Conservation (phyloP, 2,797 vertebrate species). For the Dermochelys coriacea region DNA sequence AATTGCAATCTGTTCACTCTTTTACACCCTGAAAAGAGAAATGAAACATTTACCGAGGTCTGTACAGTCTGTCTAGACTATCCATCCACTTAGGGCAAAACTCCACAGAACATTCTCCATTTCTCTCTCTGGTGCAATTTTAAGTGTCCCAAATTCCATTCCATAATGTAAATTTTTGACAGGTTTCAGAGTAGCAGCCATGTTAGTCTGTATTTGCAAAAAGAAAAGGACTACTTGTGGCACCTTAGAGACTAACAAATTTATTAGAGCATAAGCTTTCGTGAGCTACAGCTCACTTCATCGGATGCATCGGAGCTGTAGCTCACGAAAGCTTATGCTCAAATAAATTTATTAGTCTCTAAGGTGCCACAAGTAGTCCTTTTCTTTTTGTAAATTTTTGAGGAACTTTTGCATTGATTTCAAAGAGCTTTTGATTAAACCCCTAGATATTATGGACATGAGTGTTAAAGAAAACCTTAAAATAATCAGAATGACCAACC, state of each 20-base stretch:
- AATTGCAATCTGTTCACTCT: background rate
- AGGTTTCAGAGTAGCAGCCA: too few species aligned
- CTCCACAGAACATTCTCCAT: background rate
- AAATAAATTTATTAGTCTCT: too few species aligned
- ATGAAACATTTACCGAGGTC: background rate
- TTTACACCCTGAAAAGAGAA: background rate
- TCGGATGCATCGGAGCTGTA: too few species aligned
- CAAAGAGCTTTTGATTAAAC: background rate
- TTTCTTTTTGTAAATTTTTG: background rate
- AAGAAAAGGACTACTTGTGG: too few species aligned
- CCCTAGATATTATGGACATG: background rate
- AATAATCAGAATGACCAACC: background rate
- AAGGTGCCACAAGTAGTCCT: too few species aligned
- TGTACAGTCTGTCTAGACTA: background rate
- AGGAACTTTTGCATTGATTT: background rate
- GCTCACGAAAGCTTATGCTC: too few species aligned
- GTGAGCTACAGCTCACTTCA: too few species aligned
- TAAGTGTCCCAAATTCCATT: background rate
- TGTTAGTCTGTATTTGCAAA: too few species aligned
- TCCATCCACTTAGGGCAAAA: background rate
- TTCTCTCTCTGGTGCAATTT: slow-evolving; percentile 1
- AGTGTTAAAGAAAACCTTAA: background rate
- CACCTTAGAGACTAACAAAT: too few species aligned
- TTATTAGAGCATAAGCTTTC: too few species aligned
- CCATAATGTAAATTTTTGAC: background rate